phyloP scores from a whole-genome alignment of 2,888 invertebrate species.

The Drosophila rubida region DNA sequence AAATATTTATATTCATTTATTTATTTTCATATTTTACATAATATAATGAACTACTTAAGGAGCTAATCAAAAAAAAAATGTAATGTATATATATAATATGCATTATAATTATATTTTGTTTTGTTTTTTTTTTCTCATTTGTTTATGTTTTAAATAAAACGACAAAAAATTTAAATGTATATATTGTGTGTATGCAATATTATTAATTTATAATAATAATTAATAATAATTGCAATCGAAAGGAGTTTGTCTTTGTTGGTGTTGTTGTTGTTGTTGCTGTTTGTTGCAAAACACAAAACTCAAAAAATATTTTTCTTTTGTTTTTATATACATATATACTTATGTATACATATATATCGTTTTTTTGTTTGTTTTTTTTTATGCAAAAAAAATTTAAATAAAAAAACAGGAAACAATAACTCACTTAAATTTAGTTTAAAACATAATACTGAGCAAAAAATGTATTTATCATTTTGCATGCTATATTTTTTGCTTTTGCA shows the following conservation, averaged over 20 bases:
- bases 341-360: conserved; percentile 5
- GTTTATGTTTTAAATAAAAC: conserved; percentile 47
- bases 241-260: conserved; percentile 35
- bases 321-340: conserved; percentile 1
- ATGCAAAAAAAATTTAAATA: conserved; percentile 37
- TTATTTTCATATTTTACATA: conserved; percentile 76
- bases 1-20: conserved; percentile 75
- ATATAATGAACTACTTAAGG: conserved; percentile 77
- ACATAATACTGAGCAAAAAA: conserved; percentile 85
- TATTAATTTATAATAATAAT: conserved; percentile 26
- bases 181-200: conserved; percentile 37
- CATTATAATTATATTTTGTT: conserved; percentile 40
- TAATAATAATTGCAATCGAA: conserved; percentile 57
- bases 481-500: conserved; percentile 57
- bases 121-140: conserved; percentile 32
- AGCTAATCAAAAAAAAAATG: conserved; percentile 68
- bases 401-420: conserved; percentile 73
- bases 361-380: conserved; percentile 10
- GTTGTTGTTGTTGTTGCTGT: conserved; percentile 9
- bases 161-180: conserved; percentile 37
- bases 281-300: conserved; percentile 39
- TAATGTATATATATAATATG: conserved; percentile 21
- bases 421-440: conserved; percentile 83
- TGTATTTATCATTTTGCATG: conserved; percentile 69
- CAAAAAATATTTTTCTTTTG: conserved; percentile 28